Base-by-base conservation (phyloP, 2,797 vertebrate species). In the Spea hammondii region DNA sequence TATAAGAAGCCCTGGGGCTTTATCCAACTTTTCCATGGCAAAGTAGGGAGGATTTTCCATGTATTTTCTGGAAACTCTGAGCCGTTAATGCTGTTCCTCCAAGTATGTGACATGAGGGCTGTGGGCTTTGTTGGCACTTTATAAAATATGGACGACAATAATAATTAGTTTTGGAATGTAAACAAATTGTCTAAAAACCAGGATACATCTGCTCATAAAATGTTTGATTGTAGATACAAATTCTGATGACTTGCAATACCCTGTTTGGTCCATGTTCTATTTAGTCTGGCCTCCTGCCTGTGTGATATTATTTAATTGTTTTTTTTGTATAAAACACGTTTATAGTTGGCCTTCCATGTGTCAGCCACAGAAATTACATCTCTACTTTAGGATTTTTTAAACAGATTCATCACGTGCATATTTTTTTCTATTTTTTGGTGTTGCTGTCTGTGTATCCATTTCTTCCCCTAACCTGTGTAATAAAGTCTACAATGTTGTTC, bases 401-500 rank as follows among this genome's bases (percentile, higher is more conserved):
- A 32, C 32, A 32, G 32, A 32, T 32, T 32, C 32, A 32, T 32
- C 32, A 32, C 32, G 32, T 2, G 32, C 32, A 32, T 2, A 3
- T 32, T 3, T 32, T 11, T 11, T 53, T 53, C 51, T 53, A 53
- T 53, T 53, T 53, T 11, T 11, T 8, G 51, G 51, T 53, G 7
- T 53, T 53, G 11, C 51, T 5, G 11, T 53, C 51, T 53, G 51
- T 53, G 51, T 53, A 53, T 8, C 55, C 5, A 32, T 32, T 32
- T 32, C 32, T 32, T 32, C 32, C 32, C 32, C 32, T 17, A 32
- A 62, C 14, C n/a, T 62, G 59, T 14, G 59, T 62, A 9, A 62
- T 59, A n/a, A 5, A 11, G 7, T 54, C 51, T 54, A 2, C 51
- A 59, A 12, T 59, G 55, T 84, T 79, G 9, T 68, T 65, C 5